phyloP scores from a whole-genome alignment of 2,888 invertebrate genomes.

The Escarpia spicata region DNA sequence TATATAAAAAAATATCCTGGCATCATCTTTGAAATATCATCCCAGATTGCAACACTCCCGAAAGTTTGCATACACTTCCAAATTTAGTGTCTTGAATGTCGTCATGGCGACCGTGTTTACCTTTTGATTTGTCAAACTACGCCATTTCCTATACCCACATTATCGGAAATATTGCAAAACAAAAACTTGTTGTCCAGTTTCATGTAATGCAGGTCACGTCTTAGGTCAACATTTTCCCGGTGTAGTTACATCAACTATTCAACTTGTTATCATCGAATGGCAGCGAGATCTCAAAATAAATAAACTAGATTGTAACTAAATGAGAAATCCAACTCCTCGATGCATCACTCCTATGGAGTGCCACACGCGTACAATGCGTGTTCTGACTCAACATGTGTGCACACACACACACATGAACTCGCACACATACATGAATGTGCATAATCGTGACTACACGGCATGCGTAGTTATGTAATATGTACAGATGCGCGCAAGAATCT shows the following conservation, averaged over 20 bases:
- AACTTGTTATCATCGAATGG: background rate
- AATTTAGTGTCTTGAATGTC: background rate
- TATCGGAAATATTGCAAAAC: background rate
- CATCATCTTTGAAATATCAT: background rate
- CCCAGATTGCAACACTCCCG: background rate
- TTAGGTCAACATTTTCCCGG: background rate
- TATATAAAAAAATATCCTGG: background rate
- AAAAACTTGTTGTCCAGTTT: background rate
- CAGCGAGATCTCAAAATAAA: background rate
- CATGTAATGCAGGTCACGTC: background rate
- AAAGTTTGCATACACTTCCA: no score
- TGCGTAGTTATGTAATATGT: slow-evolving; percentile 9
- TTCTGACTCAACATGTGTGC: background rate
- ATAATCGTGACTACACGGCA: background rate
- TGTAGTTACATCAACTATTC: background rate
- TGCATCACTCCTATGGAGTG: background rate
- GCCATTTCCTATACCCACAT: background rate
- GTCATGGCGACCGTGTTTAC: background rate
- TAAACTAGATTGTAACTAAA: background rate
- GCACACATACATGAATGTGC: background rate
- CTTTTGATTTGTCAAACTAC: background rate
- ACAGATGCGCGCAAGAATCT: background rate
- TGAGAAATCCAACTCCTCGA: background rate
- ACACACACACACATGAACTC: background rate
- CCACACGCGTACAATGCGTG: background rate